Conservation (phyloP, 2,888 invertebrate genomes). For the Torymus texanus region DNA sequence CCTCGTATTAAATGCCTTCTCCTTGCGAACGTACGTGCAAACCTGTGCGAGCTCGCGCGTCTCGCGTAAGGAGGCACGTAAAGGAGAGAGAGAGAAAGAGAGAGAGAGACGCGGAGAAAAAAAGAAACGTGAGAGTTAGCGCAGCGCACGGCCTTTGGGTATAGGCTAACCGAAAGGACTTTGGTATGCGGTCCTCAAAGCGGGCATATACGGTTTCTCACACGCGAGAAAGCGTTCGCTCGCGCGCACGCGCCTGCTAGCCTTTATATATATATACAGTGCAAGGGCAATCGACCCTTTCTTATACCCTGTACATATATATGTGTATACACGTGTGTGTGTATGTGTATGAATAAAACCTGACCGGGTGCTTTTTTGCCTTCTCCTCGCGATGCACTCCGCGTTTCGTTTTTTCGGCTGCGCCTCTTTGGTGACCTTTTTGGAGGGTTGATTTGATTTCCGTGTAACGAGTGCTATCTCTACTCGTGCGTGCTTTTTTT, state of each 20-base stretch:
- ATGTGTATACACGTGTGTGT: no score
- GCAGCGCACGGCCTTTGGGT: slow-evolving; percentile 47
- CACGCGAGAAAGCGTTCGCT: slow-evolving; percentile 67
- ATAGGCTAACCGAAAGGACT: slow-evolving; percentile 60
- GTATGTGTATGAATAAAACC: slow-evolving; percentile 52
- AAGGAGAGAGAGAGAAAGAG: slow-evolving; percentile 27
- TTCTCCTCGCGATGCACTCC: slow-evolving; percentile 13
- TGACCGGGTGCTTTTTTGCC: slow-evolving; percentile 51
- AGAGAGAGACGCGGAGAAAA: slow-evolving; percentile 32
- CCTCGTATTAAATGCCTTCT: slow-evolving; percentile 66
- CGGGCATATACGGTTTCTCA: slow-evolving; percentile 67
- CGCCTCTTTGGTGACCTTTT: slow-evolving; percentile 35
- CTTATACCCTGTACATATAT: slow-evolving; percentile 16
- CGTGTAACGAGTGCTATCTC: slow-evolving; percentile 49
- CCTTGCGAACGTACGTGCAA: slow-evolving; percentile 37
- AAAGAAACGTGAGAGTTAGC: slow-evolving; percentile 37
- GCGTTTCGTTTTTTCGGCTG: slow-evolving; percentile 38
- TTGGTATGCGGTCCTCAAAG: slow-evolving; percentile 72
- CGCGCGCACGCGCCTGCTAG: slow-evolving; percentile 53
- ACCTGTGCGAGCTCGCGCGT: not conserved
- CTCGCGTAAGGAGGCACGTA: slow-evolving; percentile 48
- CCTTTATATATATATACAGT: no score
- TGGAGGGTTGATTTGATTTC: slow-evolving; percentile 49
- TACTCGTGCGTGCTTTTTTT: not conserved
- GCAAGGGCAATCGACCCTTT: slow-evolving; percentile 56